Evolutionary conservation across 2,888 invertebrate genomes (phyloP).

Genomic region (Anoncus sp.): DNA sequence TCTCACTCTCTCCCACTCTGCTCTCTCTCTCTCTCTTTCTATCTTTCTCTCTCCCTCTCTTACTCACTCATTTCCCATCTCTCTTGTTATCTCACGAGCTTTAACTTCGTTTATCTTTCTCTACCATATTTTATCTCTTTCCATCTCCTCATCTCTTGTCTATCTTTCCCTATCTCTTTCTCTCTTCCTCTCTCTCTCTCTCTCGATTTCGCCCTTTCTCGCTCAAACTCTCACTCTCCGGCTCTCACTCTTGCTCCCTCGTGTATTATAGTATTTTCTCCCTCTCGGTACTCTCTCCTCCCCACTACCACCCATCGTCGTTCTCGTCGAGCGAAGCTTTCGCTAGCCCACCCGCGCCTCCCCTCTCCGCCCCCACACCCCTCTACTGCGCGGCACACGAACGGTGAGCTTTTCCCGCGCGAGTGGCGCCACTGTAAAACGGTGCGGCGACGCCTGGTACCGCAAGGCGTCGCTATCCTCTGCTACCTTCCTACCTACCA

Average conservation of each 20-base stretch:
- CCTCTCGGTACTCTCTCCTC: conserved; percentile 32
- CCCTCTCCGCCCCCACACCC: conserved; percentile 40
- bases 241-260: conserved; percentile 30
- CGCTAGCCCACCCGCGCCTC: conserved; percentile 54
- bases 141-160: conserved; percentile 24
- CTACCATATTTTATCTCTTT: conserved; percentile 36
- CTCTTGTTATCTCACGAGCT: conserved; percentile 18
- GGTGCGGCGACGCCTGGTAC: conserved; percentile 66
- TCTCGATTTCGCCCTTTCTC: conserved; percentile 36
- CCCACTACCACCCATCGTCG: conserved; percentile 29
- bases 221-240: conserved; percentile 24
- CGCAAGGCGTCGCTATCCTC: conserved; percentile 67
- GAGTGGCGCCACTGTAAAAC: conserved; percentile 70
- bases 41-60: conserved; percentile 19
- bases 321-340: conserved; percentile 56
- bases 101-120: conserved; percentile 43
- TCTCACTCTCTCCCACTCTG: conserved; percentile 48
- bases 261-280: conserved; percentile 24
- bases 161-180: conserved; percentile 29
- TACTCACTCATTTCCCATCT: conserved; percentile 1
- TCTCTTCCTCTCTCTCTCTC: conserved; percentile 12
- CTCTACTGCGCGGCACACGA: conserved; percentile 34
- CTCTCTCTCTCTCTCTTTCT: conserved; percentile 37
- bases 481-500: conserved; percentile 67
- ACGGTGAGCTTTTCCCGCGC: conserved; percentile 69